Conservation (phyloP, 2,888 invertebrate genomes). For the Eupithecia abbreviata region DNA sequence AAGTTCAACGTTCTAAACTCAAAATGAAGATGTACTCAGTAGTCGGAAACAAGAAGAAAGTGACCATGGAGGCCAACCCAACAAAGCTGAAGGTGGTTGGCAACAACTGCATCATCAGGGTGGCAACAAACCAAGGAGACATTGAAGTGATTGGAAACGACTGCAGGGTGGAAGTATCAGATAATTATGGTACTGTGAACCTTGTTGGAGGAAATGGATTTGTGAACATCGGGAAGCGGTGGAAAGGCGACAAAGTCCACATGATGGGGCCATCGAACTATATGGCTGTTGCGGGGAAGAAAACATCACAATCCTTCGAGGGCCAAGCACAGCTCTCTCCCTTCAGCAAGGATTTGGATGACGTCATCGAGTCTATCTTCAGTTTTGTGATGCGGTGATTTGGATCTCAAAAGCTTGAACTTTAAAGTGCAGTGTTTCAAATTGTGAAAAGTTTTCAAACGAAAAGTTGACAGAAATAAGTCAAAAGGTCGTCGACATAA, state of each 20-base stretch:
- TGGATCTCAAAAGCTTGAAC: constrained; percentile 25
- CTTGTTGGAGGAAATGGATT: constrained; percentile 71
- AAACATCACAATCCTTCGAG: constrained; percentile 64
- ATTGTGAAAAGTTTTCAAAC: constrained; percentile 2
- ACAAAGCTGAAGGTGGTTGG: constrained; percentile 73
- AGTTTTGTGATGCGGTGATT: constrained; percentile 78
- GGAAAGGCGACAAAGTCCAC: constrained; percentile 70
- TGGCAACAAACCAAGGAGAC: constrained; percentile 69
- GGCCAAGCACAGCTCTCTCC: constrained; percentile 77
- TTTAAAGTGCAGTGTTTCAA: constrained; percentile 37
- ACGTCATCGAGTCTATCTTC: constrained; percentile 78
- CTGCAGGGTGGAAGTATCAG: constrained; percentile 69
- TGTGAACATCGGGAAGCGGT: constrained; percentile 66
- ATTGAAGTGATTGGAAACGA: constrained; percentile 80
- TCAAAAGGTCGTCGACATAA: not conserved
- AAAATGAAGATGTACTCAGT: constrained; percentile 77
- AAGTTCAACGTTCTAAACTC: constrained; percentile 31
- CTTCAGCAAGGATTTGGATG: constrained; percentile 78
- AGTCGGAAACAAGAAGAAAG: constrained; percentile 79
- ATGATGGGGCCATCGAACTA: constrained; percentile 68
- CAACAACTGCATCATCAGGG: constrained; percentile 72
- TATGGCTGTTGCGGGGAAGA: constrained; percentile 72
- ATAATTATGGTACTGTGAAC: constrained; percentile 71
- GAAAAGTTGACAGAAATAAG: not conserved
- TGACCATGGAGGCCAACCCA: constrained; percentile 74